phyloP scores from a whole-genome alignment of 2,113 vertebrate genomes.

The Bostrychus sinensis region DNA sequence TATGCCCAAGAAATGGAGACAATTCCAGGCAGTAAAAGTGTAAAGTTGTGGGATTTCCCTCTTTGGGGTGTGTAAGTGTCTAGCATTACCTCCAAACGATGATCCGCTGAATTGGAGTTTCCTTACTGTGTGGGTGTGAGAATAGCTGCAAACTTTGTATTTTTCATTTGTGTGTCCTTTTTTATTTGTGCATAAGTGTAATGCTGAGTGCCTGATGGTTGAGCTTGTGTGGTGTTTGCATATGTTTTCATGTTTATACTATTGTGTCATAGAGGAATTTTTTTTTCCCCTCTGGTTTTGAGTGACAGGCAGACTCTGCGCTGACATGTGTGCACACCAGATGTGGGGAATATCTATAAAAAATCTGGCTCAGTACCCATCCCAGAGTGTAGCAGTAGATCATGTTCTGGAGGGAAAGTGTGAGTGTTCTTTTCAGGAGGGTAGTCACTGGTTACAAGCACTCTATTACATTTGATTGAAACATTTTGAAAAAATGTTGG shows the following conservation, averaged over 20 bases:
- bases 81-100: constrained; percentile 64
- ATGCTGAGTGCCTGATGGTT: constrained; percentile 13
- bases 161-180: constrained; percentile 31
- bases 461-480: no score
- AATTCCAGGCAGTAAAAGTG: constrained; percentile 44
- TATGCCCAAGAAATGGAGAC: constrained; percentile 32
- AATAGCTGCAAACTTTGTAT: constrained; percentile 49
- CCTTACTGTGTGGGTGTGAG: constrained; percentile 72
- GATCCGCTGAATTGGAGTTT: constrained; percentile 52
- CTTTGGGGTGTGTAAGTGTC: constrained; percentile 40
- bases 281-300: constrained; percentile 24
- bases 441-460: no score
- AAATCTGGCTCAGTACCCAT: constrained; percentile 28
- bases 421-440: no score
- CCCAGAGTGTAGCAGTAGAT: constrained; percentile 24
- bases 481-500: no score
- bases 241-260: constrained; percentile 50
- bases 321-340: constrained; percentile 55
- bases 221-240: constrained; percentile 36
- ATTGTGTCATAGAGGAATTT: constrained; percentile 40
- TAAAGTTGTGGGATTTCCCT: constrained; percentile 50
- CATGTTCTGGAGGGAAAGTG: neutral
- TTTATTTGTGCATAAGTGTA: constrained; percentile 15
- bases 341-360: constrained; percentile 47
- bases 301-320: constrained; percentile 36